These are phyloP conservation scores for Pipa parva DNA, from an alignment of 2,113 vertebrate species.

Conservation along the genomic window DNA sequence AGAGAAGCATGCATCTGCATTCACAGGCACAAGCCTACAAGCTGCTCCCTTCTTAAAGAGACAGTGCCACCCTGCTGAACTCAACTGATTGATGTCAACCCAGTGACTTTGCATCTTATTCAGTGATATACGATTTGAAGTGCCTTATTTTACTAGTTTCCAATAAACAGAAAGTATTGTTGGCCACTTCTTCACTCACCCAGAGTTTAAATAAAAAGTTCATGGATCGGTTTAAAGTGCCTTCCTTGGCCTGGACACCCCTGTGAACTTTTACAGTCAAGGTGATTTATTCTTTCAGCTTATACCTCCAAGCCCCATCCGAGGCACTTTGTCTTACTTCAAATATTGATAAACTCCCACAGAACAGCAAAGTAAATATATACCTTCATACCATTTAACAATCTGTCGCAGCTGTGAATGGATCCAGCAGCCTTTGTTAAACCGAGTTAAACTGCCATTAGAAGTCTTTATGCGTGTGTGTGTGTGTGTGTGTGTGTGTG, in stretches of 20 bases:
- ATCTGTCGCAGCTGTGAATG: slow-evolving; percentile 18
- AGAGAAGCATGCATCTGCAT: slow-evolving; percentile 45
- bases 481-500: no score
- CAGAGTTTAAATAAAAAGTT: not conserved
- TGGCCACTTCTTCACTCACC: not conserved
- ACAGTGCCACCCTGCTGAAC: slow-evolving; percentile 20
- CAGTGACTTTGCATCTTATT: no score
- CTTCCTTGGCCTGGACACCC: slow-evolving; percentile 1
- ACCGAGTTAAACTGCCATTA: not conserved
- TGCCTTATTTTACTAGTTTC: no score
- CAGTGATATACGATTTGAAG: no score
- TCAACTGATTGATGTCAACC: no score
- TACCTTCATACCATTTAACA: slow-evolving; percentile 35
- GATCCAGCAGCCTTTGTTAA: slow-evolving; percentile 6
- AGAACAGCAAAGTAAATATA: slow-evolving; percentile 32
- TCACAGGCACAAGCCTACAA: slow-evolving; percentile 45
- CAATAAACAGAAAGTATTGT: not conserved
- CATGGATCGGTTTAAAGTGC: not conserved
- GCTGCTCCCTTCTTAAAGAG: slow-evolving; percentile 53
- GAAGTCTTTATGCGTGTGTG: no score
- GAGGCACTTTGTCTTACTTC: slow-evolving; percentile 37
- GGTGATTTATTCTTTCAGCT: slow-evolving; percentile 30
- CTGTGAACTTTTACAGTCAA: slow-evolving; percentile 24
- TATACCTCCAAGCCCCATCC: slow-evolving; percentile 25
- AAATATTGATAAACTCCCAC: slow-evolving; percentile 39